These are phyloP conservation scores for Malurus cyaneus DNA, from an alignment of 2,113 vertebrate genomes.

Conservation along the genomic window DNA sequence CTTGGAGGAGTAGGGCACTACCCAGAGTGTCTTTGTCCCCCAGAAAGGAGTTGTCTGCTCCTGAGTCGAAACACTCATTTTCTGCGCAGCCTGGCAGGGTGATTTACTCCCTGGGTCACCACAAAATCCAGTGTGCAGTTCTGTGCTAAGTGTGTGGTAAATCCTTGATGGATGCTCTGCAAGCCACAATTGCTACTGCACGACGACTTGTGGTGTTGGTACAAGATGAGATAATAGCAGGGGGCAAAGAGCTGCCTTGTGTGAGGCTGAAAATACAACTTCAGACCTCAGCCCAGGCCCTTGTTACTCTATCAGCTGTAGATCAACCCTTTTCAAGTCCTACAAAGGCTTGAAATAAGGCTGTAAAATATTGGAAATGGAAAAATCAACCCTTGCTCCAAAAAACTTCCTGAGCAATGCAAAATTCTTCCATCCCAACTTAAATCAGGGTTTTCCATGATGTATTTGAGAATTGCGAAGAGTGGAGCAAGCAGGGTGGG, in stretches of 20 bases:
- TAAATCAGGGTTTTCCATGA: background rate
- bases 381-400: background rate
- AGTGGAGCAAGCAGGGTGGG: background rate
- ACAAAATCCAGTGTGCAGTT: background rate
- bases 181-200: constrained; percentile 5
- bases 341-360: background rate
- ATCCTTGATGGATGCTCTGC: background rate
- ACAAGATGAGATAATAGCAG: constrained; percentile 44
- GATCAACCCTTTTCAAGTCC: background rate
- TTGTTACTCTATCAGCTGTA: background rate
- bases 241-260: background rate
- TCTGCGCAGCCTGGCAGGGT: background rate
- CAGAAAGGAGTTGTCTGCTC: background rate
- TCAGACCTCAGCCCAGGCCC: background rate
- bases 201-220: background rate
- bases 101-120: background rate
- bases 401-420: background rate
- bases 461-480: background rate
- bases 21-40: background rate
- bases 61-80: rapidly evolving
- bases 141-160: constrained; percentile 52
- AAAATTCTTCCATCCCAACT: background rate
- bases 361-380: background rate
- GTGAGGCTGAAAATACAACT: background rate
- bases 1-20: background rate